These are phyloP conservation scores for Drosophila anceps DNA, from an alignment of 2,888 invertebrate species.

Conservation along the genomic window DNA sequence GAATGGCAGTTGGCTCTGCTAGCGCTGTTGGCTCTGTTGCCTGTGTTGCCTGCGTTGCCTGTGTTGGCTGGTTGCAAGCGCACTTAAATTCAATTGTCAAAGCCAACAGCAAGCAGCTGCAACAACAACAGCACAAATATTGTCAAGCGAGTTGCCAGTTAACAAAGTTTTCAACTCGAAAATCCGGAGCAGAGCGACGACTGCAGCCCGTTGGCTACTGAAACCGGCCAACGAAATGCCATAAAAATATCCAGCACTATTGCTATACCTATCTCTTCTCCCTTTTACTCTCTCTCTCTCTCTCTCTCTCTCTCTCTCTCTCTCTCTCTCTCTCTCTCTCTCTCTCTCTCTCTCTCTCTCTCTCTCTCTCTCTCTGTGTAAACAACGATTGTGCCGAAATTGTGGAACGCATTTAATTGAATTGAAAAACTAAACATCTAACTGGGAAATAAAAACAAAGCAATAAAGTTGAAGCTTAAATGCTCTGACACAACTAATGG, in stretches of 20 bases:
- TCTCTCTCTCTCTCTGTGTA: conserved; percentile 26
- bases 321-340: conserved; percentile 1
- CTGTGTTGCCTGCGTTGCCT: conserved; percentile 9
- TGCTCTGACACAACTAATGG: conserved; percentile 31
- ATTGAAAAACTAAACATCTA: conserved; percentile 65
- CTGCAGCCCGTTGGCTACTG: conserved; percentile 70
- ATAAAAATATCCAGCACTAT: conserved; percentile 58
- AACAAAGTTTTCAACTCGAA: conserved; percentile 69
- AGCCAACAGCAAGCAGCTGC: conserved; percentile 48
- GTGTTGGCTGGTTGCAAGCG: conserved; percentile 33
- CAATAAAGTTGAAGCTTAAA: conserved; percentile 30
- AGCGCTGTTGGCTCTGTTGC: no score
- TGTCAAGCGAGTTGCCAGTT: conserved; percentile 68
- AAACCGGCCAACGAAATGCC: conserved; percentile 58
- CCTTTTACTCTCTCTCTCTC: conserved; percentile 1
- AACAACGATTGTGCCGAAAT: conserved; percentile 65
- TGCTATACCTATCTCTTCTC: not conserved
- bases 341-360: conserved; percentile 1
- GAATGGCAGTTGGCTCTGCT: conserved; percentile 42
- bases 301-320: not conserved
- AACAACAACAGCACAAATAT: conserved; percentile 62
- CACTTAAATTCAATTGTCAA: conserved; percentile 79
- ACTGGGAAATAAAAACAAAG: conserved; percentile 12
- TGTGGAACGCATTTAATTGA: conserved; percentile 74
- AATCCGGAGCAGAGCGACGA: conserved; percentile 28